phyloP scores from a whole-genome alignment of 1,140 invertebrate species.

The Microplitis mediator region DNA sequence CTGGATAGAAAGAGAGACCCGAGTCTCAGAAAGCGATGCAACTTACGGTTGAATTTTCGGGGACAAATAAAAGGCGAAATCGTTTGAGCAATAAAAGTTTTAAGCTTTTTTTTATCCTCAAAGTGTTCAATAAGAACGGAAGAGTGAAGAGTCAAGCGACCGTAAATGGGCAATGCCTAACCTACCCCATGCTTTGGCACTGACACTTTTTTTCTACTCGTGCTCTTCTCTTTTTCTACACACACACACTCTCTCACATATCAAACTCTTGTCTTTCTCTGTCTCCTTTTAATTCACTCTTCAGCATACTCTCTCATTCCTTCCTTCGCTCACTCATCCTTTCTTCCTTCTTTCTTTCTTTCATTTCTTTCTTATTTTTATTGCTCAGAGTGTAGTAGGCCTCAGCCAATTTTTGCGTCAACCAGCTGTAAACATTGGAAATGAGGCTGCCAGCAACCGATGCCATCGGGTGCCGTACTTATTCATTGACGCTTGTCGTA shows the following conservation, averaged over 20 bases:
- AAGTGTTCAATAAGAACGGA: conserved; percentile 21
- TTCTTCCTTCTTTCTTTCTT: conserved; percentile 29
- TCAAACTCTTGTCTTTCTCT: neutral
- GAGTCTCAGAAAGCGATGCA: neutral
- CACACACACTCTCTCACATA: neutral
- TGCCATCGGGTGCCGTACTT: conserved; percentile 19
- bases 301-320: too few species aligned
- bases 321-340: neutral
- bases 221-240: neutral
- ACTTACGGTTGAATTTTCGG: too few species aligned
- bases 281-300: neutral
- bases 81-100: conserved; percentile 21
- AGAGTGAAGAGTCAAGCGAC: conserved; percentile 22
- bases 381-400: conserved; percentile 41
- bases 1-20: neutral
- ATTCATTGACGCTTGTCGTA: conserved; percentile 32
- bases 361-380: conserved; percentile 35
- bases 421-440: conserved; percentile 57
- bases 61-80: neutral
- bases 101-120: neutral
- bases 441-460: conserved; percentile 50
- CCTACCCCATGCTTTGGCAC: conserved; percentile 56
- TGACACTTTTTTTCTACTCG: conserved; percentile 41
- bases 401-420: conserved; percentile 55
- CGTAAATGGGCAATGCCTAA: conserved; percentile 42